Evolutionary conservation across 2,888 invertebrate species (phyloP).

Genomic region (Argyra leucocephala): DNA sequence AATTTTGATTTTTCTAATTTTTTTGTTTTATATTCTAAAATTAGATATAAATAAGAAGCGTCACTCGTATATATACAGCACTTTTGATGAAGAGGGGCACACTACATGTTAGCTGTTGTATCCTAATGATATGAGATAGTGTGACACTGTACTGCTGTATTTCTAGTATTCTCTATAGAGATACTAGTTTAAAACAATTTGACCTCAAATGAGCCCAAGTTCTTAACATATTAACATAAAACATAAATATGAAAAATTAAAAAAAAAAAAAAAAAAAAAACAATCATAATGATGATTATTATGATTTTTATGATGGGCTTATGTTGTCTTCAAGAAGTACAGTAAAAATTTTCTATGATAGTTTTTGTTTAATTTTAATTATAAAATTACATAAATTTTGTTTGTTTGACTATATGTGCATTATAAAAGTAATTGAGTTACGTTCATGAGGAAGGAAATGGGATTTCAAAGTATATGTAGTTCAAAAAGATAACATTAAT

Average conservation of each 20-base stretch:
- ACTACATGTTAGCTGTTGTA: neutral
- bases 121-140: neutral
- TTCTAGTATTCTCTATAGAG: neutral
- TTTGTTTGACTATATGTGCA: too few relatives aligned
- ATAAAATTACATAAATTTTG: too few relatives aligned
- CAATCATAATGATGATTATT: neutral
- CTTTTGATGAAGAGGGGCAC: neutral
- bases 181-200: neutral
- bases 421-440: too few relatives aligned
- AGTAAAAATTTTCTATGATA: neutral
- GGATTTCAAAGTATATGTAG: too few relatives aligned
- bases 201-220: constrained; percentile 1
- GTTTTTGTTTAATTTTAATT: too few relatives aligned
- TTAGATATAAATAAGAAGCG: neutral
- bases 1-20: too few relatives aligned
- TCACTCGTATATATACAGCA: neutral
- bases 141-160: neutral
- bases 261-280: neutral
- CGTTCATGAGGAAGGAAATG: too few relatives aligned
- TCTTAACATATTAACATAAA: constrained; percentile 6
- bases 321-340: neutral
- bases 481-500: too few relatives aligned
- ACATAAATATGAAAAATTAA: neutral
- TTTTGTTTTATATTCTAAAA: neutral
- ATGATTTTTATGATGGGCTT: constrained; percentile 6